A percentile compares a stretch with the other conserved stretches of the same genome.
phyloP scores from a whole-genome alignment of 2,113 vertebrate genomes.

The Pedetes capensis region DNA sequence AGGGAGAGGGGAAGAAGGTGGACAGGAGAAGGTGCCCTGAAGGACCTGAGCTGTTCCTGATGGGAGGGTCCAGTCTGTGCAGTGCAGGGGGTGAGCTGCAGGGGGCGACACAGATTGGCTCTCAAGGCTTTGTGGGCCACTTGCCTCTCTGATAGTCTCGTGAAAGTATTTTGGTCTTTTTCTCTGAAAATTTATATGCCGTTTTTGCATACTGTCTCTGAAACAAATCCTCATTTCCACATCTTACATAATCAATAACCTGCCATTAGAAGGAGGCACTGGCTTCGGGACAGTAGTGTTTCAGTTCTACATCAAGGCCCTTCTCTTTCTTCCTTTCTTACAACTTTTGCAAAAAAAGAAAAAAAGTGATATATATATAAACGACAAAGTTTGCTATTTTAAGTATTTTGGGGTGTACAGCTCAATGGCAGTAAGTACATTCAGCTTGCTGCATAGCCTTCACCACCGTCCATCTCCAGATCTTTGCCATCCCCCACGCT shows the following conservation, averaged over 20 bases:
- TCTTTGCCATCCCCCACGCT: background rate
- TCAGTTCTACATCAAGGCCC: background rate
- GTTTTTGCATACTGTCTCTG: background rate
- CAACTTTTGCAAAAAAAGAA: background rate
- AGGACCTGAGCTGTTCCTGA: rapidly evolving
- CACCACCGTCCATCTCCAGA: background rate
- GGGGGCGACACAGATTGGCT: background rate
- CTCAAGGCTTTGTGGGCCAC: background rate
- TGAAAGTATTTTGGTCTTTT: background rate
- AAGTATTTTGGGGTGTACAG: background rate
- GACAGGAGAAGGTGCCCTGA: rapidly evolving
- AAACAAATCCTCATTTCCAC: background rate
- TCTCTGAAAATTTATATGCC: background rate
- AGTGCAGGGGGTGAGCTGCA: rapidly evolving
- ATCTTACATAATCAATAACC: background rate
- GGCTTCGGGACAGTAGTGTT: background rate
- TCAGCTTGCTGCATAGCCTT: background rate
- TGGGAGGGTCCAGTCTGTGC: background rate
- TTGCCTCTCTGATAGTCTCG: background rate
- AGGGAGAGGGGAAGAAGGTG: rapidly evolving
- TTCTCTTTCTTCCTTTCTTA: background rate
- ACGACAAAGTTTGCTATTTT: background rate
- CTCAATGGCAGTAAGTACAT: background rate
- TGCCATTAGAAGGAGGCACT: background rate
- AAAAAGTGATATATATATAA: background rate